phyloP scores from a whole-genome alignment of 2,797 vertebrate species.

The Arvicola amphibius region DNA sequence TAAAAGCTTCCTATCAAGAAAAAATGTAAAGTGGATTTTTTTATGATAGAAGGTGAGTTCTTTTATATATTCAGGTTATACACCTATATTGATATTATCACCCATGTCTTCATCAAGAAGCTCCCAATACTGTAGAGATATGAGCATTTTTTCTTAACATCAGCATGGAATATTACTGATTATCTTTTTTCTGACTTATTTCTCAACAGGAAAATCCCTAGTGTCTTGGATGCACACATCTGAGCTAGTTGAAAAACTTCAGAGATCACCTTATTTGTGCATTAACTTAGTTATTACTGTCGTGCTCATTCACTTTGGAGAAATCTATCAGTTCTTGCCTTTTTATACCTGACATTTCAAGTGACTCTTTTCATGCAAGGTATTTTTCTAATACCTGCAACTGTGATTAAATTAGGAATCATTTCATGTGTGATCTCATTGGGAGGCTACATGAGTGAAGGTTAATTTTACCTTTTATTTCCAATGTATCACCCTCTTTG shows the following conservation, averaged over 20 bases:
- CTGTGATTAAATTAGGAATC: neutral
- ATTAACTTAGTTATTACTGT: neutral
- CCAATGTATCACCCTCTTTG: neutral
- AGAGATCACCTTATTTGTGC: neutral
- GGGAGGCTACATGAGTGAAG: neutral
- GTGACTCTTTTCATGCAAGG: neutral
- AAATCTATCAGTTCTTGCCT: neutral
- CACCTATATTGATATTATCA: rapidly evolving
- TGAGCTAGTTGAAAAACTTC: neutral
- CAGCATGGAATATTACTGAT: neutral
- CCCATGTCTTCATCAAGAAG: neutral
- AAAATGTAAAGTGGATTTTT: neutral
- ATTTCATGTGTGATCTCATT: neutral
- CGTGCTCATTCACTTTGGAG: neutral
- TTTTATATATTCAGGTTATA: neutral
- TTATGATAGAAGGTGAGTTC: neutral
- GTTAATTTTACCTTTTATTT: neutral
- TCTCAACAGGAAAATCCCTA: neutral
- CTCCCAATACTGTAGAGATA: neutral
- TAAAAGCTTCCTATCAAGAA: neutral
- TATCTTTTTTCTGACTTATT: neutral
- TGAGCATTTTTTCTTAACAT: neutral
- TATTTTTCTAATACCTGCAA: neutral
- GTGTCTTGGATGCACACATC: neutral
- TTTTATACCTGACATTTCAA: neutral